Percentiles rank a stretch among this genome's conserved stretches.
These are phyloP conservation scores for Seriola rivoliana DNA, from an alignment of 2,113 vertebrate species.

Conservation along the genomic window DNA sequence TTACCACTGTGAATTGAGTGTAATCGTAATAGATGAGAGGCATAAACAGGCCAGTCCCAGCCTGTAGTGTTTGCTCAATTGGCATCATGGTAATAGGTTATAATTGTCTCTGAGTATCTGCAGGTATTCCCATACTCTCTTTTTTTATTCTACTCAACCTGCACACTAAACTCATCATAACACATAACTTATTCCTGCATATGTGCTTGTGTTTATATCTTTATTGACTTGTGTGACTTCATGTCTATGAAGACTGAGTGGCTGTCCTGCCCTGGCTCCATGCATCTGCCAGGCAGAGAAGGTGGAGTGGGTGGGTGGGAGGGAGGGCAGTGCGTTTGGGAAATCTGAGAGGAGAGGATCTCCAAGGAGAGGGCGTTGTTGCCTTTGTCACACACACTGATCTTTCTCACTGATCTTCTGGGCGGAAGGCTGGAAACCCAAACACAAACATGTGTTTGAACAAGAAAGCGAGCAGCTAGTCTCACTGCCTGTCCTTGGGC, in stretches of 20 bases:
- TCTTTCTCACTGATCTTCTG: constrained; percentile 43
- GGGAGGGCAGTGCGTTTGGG: constrained; percentile 25
- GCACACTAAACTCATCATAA: not conserved
- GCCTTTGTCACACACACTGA: constrained; percentile 48
- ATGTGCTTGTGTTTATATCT: not conserved
- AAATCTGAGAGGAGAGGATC: constrained; percentile 55
- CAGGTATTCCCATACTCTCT: not conserved
- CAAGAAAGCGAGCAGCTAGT: constrained; percentile 51
- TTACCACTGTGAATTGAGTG: not conserved
- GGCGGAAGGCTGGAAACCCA: constrained; percentile 35
- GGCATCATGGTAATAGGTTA: not conserved
- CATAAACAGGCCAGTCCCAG: not conserved
- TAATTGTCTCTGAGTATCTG: not conserved
- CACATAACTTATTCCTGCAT: not conserved
- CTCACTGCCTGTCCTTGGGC: constrained; percentile 54
- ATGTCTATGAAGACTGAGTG: not conserved
- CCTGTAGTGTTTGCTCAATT: constrained; percentile 5
- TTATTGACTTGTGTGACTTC: constrained; percentile 7
- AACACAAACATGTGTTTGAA: constrained; percentile 61
- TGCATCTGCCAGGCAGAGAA: constrained; percentile 7
- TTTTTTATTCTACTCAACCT: not conserved
- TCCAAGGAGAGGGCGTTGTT: constrained; percentile 63
- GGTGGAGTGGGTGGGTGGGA: not conserved
- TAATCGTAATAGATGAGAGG: not conserved
- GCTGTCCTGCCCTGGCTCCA: not conserved